Evolutionary conservation across 2,113 vertebrate species (phyloP), one percentile per base, ranked within the genome.

Genomic region (Proteles cristata): DNA sequence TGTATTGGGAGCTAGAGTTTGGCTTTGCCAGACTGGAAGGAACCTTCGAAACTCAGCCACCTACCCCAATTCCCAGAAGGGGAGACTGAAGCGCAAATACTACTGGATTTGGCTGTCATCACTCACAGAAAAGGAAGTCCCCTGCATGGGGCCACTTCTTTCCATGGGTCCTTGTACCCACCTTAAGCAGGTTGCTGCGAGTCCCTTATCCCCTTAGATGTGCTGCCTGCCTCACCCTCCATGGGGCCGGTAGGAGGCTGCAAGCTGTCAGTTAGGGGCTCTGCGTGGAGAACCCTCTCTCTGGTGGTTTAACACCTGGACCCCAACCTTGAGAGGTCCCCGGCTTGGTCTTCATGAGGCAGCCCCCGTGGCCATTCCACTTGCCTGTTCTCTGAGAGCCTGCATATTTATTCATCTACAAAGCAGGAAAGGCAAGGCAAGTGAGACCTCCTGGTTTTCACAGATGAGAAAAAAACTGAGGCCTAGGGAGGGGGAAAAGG

Each of bases 1-100:
- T 43, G 35, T 58, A 71, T 28, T 15, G 76, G 92, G 96, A 45
- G 25, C 93, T 74, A 74, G 90, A 82, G 11, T 96, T 61, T 93
- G 88, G 82, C 89, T 94, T 43, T 26, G 26, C 63, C 31, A 45
- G 53, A 7, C 86, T 33, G 33, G 94, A 92, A 90, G 90, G 98
- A 98, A 98, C 97, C 97, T 98, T 98, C 97, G 97, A 98, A 94
- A 96, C 94, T 91, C 48, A 74, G 1, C 58, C 53, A 68, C 93
- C 96, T 66, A 39, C 7, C 53, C 77, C 80, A 15, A 7, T 50
- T 66, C 73, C 89, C 48, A 69, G 55, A 66, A 81, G n/a, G 48
- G 43, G 89, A 86, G 63, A 61, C 16, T 61, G 12, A 55, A 65
- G 16, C 16, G 25, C 55, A 21, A 11, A 74, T 25, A 21, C n/a